Evolutionary conservation across 2,113 vertebrate species (phyloP).

Genomic region (Platysternon megacephalum): DNA sequence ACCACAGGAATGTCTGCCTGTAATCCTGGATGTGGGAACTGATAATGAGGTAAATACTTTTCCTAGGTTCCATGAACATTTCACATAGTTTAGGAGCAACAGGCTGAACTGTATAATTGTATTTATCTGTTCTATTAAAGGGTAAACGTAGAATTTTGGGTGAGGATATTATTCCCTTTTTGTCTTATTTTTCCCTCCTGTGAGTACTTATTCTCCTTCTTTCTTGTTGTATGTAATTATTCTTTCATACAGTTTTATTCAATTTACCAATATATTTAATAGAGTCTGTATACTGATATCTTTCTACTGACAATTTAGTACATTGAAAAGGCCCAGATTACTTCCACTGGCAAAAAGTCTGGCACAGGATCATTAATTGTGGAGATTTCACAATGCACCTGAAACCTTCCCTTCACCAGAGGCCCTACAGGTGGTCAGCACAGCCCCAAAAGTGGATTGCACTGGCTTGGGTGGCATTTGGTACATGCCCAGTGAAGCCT

Average conservation of each 20-base stretch:
- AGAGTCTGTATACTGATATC: not conserved
- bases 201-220: not conserved
- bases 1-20: slow-evolving; percentile 91
- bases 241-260: not conserved
- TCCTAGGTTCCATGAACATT: not conserved
- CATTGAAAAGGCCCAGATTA: not conserved
- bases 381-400: not conserved
- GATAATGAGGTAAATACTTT: slow-evolving; percentile 90
- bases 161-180: not conserved
- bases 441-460: not conserved
- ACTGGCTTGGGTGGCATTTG: not conserved
- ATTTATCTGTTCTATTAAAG: not conserved
- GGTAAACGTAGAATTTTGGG: not conserved
- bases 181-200: not conserved
- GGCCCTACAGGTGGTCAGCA: not conserved
- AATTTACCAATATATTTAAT: not conserved
- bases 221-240: not conserved
- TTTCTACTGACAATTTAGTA: not conserved
- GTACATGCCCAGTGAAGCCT: not conserved
- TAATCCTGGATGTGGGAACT: slow-evolving; percentile 96
- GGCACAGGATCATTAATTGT: not conserved
- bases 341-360: not conserved
- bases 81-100: not conserved
- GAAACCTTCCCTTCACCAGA: not conserved
- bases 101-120: not conserved